A percentile compares a stretch with the other conserved stretches of the same genome.
Evolutionary conservation across 2,888 invertebrate species (phyloP).

Genomic region (Sinhomidia bicolor): DNA sequence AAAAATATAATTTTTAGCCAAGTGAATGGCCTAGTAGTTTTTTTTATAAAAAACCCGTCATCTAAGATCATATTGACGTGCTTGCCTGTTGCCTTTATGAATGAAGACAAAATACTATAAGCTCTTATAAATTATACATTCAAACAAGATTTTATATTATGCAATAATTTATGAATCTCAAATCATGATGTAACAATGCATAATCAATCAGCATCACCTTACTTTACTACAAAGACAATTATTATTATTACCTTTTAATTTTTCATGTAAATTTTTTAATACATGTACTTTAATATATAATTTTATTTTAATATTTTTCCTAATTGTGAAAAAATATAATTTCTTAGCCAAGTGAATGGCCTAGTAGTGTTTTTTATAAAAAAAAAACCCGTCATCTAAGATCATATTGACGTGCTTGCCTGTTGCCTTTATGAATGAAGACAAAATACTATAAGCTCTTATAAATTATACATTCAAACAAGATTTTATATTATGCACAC

Average conservation of each 20-base stretch:
- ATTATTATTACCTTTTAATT: too few relatives aligned
- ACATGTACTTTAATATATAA: too few relatives aligned
- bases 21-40: too few relatives aligned
- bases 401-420: neutral
- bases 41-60: neutral
- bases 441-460: neutral
- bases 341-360: too few relatives aligned
- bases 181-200: too few relatives aligned
- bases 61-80: neutral
- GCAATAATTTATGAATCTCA: neutral
- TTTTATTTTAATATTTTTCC: too few relatives aligned
- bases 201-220: too few relatives aligned
- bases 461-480: neutral
- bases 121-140: neutral
- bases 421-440: neutral
- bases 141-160: neutral
- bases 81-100: conserved; percentile 2
- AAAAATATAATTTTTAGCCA: too few relatives aligned
- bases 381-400: neutral
- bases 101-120: neutral
- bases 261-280: too few relatives aligned
- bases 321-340: too few relatives aligned
- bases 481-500: conserved; percentile 1
- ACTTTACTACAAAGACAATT: too few relatives aligned
- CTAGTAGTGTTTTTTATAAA: too few relatives aligned